These are phyloP conservation scores for Brachionichthys hirsutus DNA, from an alignment of 2,113 vertebrate species.

Conservation along the genomic window DNA sequence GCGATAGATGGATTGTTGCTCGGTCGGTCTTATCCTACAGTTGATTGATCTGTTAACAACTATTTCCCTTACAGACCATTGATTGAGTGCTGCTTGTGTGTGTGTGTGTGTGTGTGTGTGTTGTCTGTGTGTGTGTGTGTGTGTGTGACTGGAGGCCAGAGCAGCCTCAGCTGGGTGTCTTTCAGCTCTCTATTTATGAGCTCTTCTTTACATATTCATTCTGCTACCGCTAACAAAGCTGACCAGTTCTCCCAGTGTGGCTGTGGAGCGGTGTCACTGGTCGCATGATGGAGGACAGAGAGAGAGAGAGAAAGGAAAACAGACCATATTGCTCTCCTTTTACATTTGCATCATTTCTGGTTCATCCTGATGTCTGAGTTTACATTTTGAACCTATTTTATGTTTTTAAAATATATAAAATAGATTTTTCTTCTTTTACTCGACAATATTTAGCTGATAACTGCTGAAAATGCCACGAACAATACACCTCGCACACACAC, in stretches of 20 bases:
- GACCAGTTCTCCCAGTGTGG: conserved; percentile 46
- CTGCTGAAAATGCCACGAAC: no score
- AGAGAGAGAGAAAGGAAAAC: conserved; percentile 22
- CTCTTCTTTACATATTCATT: conserved; percentile 81
- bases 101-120: conserved; percentile 35
- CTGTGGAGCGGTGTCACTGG: conserved; percentile 32
- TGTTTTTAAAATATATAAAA: no score
- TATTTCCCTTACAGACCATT: conserved; percentile 67
- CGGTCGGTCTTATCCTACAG: conserved; percentile 47
- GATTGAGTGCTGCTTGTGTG: conserved; percentile 55
- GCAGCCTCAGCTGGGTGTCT: conserved; percentile 70
- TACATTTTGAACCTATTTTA: no score
- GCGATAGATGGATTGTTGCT: conserved; percentile 49
- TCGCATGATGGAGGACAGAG: conserved; percentile 11
- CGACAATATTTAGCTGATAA: no score
- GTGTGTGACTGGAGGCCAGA: conserved; percentile 47
- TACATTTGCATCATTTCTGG: no score
- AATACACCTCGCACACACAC: no score
- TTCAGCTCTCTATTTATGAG: conserved; percentile 78
- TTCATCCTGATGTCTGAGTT: no score
- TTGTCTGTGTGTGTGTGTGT: conserved; percentile 36
- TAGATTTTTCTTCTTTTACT: no score
- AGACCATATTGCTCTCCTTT: neutral
- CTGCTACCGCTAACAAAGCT: conserved; percentile 71
- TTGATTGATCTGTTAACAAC: conserved; percentile 68